Base-by-base conservation (phyloP, 2,797 vertebrate genomes). In the Phyllotis vaccarum region DNA sequence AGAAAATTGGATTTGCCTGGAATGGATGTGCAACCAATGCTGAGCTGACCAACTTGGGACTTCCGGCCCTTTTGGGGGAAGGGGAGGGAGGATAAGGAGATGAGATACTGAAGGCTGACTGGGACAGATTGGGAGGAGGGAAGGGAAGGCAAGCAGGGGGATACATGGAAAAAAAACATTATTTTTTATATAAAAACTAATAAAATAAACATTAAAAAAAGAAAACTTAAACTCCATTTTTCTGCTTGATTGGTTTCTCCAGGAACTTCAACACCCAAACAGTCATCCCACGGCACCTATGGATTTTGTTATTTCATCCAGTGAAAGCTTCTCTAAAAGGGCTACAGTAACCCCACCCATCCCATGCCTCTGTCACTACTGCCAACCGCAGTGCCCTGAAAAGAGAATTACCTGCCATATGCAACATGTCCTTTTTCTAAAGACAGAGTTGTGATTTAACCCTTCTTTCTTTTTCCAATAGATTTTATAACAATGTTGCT, bases 401-500 rank as follows among this genome's bases (percentile, higher is more conserved):
- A 91, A 95, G 72, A 79, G 74, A 68, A 56, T 78, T 88, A 91
- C 49, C 70, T 91, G 85, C 60, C 62, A 46, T 2, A 17, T 95
- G 79, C 75, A 87, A 81, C 64, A 64, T 96, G 49, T 87, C 91
- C 17, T 75, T 93, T 29, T 81, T 66, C 83, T 75, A 5, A 60
- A 75, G 90, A 87, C 13, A 89, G 54, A 74, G 21, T 4, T 93
- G 46, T 46, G 40, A 75, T 97, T 94, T 97, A 72, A 91, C 95
- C 70, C 64, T 52, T 86, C 19, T 46, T 83, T 76, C 83, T 11
- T 43, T 54, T 81, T 5, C 0, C 54, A 74, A 60, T 13, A 49
- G 66, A 27, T 81, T 95, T 98, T 70, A 14, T 24, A 62, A 22
- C 7, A 37, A n/a, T 3, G 58, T 86, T 91, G 13, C 29, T 72